Conservation (phyloP, 2,888 invertebrate species). For the Yponomeuta sedellus region DNA sequence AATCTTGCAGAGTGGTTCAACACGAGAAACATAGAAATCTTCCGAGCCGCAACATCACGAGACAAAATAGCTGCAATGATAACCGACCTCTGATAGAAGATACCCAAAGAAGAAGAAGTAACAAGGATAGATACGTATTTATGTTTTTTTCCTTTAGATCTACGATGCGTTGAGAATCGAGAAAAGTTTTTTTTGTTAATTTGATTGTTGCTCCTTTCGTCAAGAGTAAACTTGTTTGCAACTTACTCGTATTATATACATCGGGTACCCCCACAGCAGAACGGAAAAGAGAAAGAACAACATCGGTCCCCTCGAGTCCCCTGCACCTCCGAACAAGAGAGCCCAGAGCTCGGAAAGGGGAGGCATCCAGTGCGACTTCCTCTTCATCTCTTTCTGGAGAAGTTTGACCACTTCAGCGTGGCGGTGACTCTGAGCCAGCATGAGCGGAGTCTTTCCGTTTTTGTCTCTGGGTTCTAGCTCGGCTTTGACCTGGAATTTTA, state of each 20-base stretch:
- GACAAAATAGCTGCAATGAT: too few species aligned
- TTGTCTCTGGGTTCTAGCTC: slow-evolving; percentile 92
- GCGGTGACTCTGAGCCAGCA: slow-evolving; percentile 91
- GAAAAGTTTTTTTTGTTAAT: too few species aligned
- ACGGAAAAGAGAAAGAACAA: slow-evolving; percentile 91
- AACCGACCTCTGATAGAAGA: too few species aligned
- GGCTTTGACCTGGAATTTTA: slow-evolving; percentile 83
- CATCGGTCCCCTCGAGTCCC: slow-evolving; percentile 92
- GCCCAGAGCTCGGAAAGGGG: slow-evolving; percentile 93
- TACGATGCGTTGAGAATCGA: too few species aligned
- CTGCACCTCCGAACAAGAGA: slow-evolving; percentile 91
- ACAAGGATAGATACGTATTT: too few species aligned
- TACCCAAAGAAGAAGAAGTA: too few species aligned
- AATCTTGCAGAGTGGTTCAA: too few species aligned
- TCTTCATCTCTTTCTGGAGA: slow-evolving; percentile 87
- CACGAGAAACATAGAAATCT: too few species aligned
- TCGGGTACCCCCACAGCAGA: slow-evolving; percentile 93
- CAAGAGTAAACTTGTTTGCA: not conserved
- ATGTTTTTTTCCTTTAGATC: too few species aligned
- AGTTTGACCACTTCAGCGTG: slow-evolving; percentile 90
- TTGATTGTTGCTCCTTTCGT: too few species aligned
- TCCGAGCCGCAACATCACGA: too few species aligned
- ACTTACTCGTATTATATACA: slow-evolving; percentile 90
- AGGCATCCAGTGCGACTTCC: slow-evolving; percentile 90
- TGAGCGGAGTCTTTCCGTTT: slow-evolving; percentile 93